Conservation (phyloP, 2,113 vertebrate species). For the Oplegnathus fasciatus region DNA sequence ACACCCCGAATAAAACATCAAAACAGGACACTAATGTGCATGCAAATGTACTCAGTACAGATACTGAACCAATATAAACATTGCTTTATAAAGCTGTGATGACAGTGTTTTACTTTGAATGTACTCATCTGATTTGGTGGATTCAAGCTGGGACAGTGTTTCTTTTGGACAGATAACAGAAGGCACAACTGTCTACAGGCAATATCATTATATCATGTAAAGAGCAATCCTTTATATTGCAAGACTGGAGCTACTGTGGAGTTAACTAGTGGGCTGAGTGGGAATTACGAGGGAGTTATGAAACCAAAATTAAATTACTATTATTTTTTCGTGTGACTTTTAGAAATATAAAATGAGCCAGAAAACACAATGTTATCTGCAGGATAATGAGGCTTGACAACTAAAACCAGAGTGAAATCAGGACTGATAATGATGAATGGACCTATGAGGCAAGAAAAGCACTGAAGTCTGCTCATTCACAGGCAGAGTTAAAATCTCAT, state of each 20-base stretch:
- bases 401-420: neutral
- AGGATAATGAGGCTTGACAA: constrained; percentile 4
- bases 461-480: neutral
- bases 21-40: too few species aligned
- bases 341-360: neutral
- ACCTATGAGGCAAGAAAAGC: neutral
- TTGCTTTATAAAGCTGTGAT: too few species aligned
- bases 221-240: neutral
- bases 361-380: neutral
- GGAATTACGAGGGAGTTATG: too few species aligned
- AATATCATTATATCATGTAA: neutral
- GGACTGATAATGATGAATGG: neutral
- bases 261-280: neutral
- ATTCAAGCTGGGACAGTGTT: neutral
- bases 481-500: neutral
- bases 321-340: neutral
- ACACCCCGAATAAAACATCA: too few species aligned
- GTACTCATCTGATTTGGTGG: neutral
- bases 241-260: neutral
- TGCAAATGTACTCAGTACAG: too few species aligned
- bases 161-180: neutral
- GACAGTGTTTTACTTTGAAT: neutral
- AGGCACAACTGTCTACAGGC: neutral
- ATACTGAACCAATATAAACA: too few species aligned
- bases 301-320: neutral